phyloP scores from a whole-genome alignment of 2,888 invertebrate species.

The Laothoe populi region DNA sequence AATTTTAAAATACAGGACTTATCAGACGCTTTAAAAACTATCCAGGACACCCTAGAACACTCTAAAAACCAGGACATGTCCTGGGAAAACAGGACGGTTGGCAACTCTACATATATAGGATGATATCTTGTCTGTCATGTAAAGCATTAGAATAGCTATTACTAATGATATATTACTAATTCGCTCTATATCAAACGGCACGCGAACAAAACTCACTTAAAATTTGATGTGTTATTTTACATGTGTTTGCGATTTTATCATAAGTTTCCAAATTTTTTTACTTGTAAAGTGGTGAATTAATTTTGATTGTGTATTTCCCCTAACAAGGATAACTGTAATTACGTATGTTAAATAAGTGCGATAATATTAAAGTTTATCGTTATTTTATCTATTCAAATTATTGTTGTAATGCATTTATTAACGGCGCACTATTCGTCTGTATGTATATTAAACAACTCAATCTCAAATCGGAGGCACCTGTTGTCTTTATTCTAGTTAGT shows the following conservation, averaged over 20 bases:
- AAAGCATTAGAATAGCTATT: conserved; percentile 7
- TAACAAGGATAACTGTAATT: conserved; percentile 1
- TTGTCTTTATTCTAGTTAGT: neutral
- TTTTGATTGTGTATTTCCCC: conserved; percentile 1
- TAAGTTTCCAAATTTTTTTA: conserved; percentile 11
- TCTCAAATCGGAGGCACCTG: neutral
- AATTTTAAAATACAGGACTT: too few relatives aligned
- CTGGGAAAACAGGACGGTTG: too few relatives aligned
- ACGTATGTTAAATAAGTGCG: conserved; percentile 9
- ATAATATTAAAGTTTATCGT: neutral
- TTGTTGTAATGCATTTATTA: neutral
- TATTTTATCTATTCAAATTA: neutral
- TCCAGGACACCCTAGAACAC: too few relatives aligned
- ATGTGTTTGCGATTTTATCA: conserved; percentile 18
- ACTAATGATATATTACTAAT: neutral
- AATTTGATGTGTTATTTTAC: conserved; percentile 3
- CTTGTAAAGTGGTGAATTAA: conserved; percentile 2
- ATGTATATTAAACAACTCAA: neutral
- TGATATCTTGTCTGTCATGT: neutral
- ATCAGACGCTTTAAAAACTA: too few relatives aligned
- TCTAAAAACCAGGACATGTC: too few relatives aligned
- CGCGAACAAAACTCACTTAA: conserved; percentile 1
- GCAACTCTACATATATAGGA: neutral
- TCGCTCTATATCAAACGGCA: conserved; percentile 2
- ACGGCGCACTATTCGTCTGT: too few relatives aligned